Base-by-base conservation (phyloP, 2,888 invertebrate species). In the Spodoptera picta region DNA sequence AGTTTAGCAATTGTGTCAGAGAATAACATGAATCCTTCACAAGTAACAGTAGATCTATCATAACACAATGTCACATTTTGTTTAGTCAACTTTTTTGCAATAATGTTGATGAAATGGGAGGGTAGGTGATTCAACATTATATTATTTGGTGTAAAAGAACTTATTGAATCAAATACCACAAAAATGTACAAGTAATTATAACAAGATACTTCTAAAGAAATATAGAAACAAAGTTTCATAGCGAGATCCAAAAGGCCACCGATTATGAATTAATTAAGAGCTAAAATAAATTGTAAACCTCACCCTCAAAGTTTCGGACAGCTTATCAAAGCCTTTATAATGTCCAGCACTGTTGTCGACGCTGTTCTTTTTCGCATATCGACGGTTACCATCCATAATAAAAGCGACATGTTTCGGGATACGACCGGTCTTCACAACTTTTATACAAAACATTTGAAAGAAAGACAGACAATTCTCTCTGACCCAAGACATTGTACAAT, bases 311-410 rank as follows among this genome's bases (percentile, higher is more conserved):
- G 97, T 97, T 94, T 98, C 97, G 0, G 97, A 96, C 60, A 98
- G 90, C 87, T 97, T 98, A 65, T 97, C 96, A 89, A 98, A 98
- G 9, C 98, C 98, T 89, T 95, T 96, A 7, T 95, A 91, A 91
- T 99, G 99, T 0, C 99, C 99, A 75, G 97, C 96, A 53, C 96
- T 95, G 81, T 96, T 97, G 58, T 96, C 95, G 0, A 98, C 95
- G 48, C 97, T 96, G 48, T 96, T 96, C 84, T 98, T 98, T 73
- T 96, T 96, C 0, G 99, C 99, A 92, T 96, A 99, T 58, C 99
- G 95, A 59, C 99, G 95, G 91, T 99, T 99, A 6, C 99, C 99
- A 92, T 99, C 99, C 99, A 99, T 99, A 69, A 99, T 99, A 86
- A 99, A 97, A 1, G 99, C 99, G 73, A 99, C 95, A 90, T 99